Evolutionary conservation across 2,113 vertebrate genomes (phyloP).

Genomic region (Oryzias javanicus): DNA sequence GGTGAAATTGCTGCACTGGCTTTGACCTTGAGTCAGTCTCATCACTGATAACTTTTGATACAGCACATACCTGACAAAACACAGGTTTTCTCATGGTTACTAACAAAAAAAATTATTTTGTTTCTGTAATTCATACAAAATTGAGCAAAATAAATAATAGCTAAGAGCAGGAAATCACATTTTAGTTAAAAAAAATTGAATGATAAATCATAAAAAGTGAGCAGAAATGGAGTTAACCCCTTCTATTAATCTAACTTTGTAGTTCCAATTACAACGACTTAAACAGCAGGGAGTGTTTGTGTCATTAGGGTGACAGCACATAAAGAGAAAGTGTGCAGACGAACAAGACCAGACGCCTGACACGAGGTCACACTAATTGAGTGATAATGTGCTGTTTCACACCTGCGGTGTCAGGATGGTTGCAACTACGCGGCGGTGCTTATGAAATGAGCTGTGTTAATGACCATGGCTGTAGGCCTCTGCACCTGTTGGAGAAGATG

Average conservation of each 20-base stretch:
- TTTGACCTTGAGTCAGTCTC: conserved; percentile 13
- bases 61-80: conserved; percentile 7
- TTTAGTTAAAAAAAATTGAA: conserved; percentile 9
- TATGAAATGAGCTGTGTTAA: conserved; percentile 62
- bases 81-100: conserved; percentile 12
- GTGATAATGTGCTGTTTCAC: conserved; percentile 66
- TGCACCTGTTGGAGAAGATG: conserved; percentile 51
- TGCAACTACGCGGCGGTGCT: conserved; percentile 30
- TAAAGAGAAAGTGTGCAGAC: conserved; percentile 18
- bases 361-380: conserved; percentile 55
- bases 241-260: too few species aligned
- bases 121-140: conserved; percentile 42
- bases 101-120: not conserved
- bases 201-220: too few species aligned
- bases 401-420: conserved; percentile 33
- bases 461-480: conserved; percentile 45
- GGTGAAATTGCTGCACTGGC: conserved; percentile 14
- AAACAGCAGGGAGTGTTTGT: too few species aligned
- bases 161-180: conserved; percentile 14
- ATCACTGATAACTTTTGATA: conserved; percentile 14
- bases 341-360: conserved; percentile 36
- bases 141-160: conserved; percentile 27
- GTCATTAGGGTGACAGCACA: not conserved
- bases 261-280: too few species aligned
- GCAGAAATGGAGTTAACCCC: too few species aligned